Percentiles rank a stretch among this genome's conserved stretches.
Evolutionary conservation across 2,888 invertebrate genomes (phyloP).

Genomic region (Macrosiphum euphorbiae): DNA sequence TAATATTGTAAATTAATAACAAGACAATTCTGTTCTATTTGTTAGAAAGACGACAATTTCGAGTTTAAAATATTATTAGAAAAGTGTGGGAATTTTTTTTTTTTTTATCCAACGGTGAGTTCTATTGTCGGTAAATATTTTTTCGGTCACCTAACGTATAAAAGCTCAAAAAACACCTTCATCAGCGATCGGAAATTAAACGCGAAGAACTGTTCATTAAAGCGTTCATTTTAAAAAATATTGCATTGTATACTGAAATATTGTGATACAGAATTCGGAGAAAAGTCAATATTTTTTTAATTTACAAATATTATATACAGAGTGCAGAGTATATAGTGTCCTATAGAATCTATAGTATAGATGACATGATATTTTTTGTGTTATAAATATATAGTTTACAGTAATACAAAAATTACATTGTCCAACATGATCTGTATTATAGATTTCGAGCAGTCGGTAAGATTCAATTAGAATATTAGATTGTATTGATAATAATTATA

Average conservation of each 20-base stretch:
- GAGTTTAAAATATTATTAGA: background rate
- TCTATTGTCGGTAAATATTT: background rate
- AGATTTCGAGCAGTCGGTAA: too few species aligned
- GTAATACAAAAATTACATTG: too few species aligned
- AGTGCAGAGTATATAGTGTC: too few species aligned
- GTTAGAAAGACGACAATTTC: background rate
- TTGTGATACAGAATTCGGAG: background rate
- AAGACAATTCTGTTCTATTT: background rate
- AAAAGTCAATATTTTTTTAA: too few species aligned
- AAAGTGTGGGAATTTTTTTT: background rate
- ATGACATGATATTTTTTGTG: too few species aligned
- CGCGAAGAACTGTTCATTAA: background rate
- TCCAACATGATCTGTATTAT: too few species aligned
- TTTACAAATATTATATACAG: too few species aligned
- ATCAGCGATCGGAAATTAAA: background rate
- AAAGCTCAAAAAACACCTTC: background rate
- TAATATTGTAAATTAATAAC: background rate
- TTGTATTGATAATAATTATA: too few species aligned
- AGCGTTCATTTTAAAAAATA: background rate
- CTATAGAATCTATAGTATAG: too few species aligned
- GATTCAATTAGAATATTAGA: too few species aligned
- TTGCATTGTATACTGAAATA: background rate
- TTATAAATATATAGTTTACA: too few species aligned
- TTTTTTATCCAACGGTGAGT: background rate
- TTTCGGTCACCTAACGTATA: background rate